Evolutionary conservation across 2,888 invertebrate genomes (phyloP).

Genomic region (Nipponacmea schrenckii): DNA sequence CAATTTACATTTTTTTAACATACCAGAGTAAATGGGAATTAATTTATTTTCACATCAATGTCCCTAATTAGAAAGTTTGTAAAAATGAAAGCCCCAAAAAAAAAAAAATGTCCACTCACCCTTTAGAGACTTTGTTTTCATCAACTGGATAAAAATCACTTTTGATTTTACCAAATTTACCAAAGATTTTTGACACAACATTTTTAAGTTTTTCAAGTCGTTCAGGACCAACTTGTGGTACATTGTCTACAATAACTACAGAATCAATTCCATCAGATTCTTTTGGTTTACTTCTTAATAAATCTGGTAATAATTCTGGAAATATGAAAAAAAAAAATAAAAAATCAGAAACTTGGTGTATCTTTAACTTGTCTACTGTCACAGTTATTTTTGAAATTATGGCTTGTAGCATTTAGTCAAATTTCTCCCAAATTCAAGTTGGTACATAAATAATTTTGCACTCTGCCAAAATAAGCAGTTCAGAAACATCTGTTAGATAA

Average conservation of each 20-base stretch:
- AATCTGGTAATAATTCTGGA: slow-evolving; percentile 91
- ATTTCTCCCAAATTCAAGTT: no score
- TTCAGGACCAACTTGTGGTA: slow-evolving; percentile 92
- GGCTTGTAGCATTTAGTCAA: no score
- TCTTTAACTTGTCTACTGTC: no score
- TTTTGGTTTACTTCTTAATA: slow-evolving; percentile 87
- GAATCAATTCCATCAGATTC: slow-evolving; percentile 96
- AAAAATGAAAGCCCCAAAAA: background rate
- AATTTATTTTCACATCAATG: no score
- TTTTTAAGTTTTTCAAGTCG: slow-evolving; percentile 89
- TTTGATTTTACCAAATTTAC: slow-evolving; percentile 85
- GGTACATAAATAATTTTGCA: no score
- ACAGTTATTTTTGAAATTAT: no score
- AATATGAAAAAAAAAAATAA: slow-evolving; percentile 31
- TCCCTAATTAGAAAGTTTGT: no score
- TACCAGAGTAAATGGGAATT: no score
- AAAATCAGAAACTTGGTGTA: no score
- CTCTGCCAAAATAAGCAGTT: no score
- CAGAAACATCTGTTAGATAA: no score
- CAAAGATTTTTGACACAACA: slow-evolving; percentile 90
- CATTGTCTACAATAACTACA: slow-evolving; percentile 94
- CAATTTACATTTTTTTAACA: no score
- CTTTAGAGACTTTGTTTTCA: slow-evolving; percentile 86
- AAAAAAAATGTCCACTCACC: slow-evolving; percentile 68
- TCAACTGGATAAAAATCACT: slow-evolving; percentile 89